Percentiles rank a stretch among this genome's conserved stretches.
These are phyloP conservation scores for Verasper variegatus DNA, from an alignment of 2,113 vertebrate genomes.

Conservation along the genomic window DNA sequence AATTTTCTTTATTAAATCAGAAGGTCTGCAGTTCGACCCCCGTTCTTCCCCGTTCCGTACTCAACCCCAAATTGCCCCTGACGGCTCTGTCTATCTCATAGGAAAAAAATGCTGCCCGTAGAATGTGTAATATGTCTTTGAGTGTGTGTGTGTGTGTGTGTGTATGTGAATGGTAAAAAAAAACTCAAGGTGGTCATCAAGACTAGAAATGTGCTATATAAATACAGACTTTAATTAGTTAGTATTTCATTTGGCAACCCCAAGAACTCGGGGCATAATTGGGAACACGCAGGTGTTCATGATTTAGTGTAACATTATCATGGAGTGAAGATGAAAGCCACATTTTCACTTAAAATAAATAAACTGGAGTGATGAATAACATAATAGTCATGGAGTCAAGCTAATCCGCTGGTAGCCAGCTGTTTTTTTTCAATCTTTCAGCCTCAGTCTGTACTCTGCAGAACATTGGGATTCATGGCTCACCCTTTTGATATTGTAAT, in stretches of 20 bases:
- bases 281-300: slow-evolving; percentile 19
- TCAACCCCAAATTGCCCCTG: no score
- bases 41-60: no score
- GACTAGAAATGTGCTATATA: no score
- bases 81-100: no score
- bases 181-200: no score
- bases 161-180: no score
- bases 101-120: no score
- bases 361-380: slow-evolving; percentile 15
- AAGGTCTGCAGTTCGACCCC: no score
- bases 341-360: slow-evolving; percentile 27
- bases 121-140: no score
- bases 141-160: no score
- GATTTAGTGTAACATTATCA: slow-evolving; percentile 18
- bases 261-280: slow-evolving; percentile 18
- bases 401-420: slow-evolving; percentile 54
- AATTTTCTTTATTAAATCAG: no score
- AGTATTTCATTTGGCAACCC: slow-evolving; percentile 30
- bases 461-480: slow-evolving; percentile 25
- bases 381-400: slow-evolving; percentile 7
- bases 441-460: slow-evolving; percentile 33
- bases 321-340: slow-evolving; percentile 45
- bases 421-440: slow-evolving; percentile 38
- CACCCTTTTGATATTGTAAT: slow-evolving; percentile 47
- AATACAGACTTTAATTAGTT: slow-evolving; percentile 19